These are phyloP conservation scores for Gryllus bimaculatus DNA, from an alignment of 1,140 invertebrate species.

Conservation along the genomic window DNA sequence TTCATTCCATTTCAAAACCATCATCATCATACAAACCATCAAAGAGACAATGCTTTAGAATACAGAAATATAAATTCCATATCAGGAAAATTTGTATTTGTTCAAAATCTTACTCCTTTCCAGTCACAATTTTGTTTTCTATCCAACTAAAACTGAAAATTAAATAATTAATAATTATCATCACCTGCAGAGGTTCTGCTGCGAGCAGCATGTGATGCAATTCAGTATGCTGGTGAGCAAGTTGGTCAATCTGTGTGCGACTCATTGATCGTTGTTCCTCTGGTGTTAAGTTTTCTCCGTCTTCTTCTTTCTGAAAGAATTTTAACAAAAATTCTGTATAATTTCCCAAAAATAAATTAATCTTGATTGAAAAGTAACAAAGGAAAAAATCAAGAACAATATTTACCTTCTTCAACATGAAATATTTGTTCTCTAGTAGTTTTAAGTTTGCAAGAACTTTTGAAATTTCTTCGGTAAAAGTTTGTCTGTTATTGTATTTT, in stretches of 20 bases:
- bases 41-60: no score
- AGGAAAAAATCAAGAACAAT: background rate
- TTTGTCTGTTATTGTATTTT: constrained; percentile 26
- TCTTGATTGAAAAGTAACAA: no score
- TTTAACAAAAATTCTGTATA: background rate
- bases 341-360: background rate
- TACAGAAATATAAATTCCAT: no score
- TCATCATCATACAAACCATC: no score
- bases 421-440: constrained; percentile 25
- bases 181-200: background rate
- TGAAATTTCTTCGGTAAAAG: constrained; percentile 26
- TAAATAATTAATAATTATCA: background rate
- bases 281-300: background rate
- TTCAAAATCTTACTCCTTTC: no score
- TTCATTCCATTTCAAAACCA: no score
- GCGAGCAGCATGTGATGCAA: constrained; percentile 10
- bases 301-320: constrained; percentile 11
- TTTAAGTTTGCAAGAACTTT: constrained; percentile 23
- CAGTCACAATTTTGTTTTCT: background rate
- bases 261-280: background rate
- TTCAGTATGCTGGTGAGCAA: constrained; percentile 15
- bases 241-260: constrained; percentile 7
- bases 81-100: no score
- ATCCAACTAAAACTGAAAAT: background rate
- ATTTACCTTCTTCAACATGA: constrained; percentile 21